These are phyloP conservation scores for Nyctalus aviator DNA, from an alignment of 2,797 vertebrate species.

Conservation along the genomic window DNA sequence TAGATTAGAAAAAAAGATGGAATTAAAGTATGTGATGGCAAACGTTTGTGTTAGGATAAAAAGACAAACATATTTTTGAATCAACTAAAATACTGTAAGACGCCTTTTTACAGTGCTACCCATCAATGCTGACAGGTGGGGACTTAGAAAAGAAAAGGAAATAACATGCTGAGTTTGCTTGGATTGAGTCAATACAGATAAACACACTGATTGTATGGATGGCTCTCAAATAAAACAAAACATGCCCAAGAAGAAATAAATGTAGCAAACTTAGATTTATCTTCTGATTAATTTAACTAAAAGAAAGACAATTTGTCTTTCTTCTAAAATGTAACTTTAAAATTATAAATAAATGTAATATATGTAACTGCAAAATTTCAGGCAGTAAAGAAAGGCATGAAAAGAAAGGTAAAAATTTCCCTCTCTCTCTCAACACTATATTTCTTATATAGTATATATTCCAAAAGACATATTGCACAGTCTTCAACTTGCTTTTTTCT, in stretches of 20 bases:
- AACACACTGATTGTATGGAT: not conserved
- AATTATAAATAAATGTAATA: not conserved
- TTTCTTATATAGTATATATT: not conserved
- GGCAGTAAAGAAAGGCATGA: not conserved
- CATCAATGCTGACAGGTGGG: not conserved
- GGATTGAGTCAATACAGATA: constrained; percentile 33
- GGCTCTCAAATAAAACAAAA: not conserved
- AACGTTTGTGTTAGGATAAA: constrained; percentile 10
- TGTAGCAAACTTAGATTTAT: not conserved
- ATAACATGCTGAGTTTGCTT: constrained; percentile 44
- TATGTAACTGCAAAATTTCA: not conserved
- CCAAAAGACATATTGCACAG: not conserved
- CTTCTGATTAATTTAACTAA: constrained; percentile 45
- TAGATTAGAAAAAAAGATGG: not conserved
- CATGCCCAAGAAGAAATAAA: constrained; percentile 18
- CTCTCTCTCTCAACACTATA: not conserved
- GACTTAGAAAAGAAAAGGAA: constrained; percentile 17
- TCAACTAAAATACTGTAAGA: constrained; percentile 57
- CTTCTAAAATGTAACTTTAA: not conserved
- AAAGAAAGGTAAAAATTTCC: constrained; percentile 36
- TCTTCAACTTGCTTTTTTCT: not conserved
- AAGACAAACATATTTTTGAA: not conserved
- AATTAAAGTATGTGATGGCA: not conserved
- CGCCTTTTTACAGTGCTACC: constrained; percentile 50
- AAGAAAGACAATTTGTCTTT: not conserved